A percentile compares a stretch with the other conserved stretches of the same genome.
phyloP scores from a whole-genome alignment of 1,140 invertebrate genomes.

The Arctopsyche grandis region DNA sequence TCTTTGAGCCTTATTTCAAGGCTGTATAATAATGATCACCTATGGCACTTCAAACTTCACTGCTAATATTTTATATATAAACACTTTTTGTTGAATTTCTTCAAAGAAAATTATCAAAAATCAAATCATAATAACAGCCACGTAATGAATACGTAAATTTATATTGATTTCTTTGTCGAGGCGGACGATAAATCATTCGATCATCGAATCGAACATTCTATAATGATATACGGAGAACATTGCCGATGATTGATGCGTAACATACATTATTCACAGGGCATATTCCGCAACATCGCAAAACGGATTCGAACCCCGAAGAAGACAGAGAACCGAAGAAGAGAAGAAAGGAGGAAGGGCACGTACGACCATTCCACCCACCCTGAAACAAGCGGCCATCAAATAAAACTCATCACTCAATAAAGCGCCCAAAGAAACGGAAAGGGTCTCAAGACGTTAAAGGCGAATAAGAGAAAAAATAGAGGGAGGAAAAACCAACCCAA shows the following conservation, averaged over 20 bases:
- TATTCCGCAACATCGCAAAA: constrained; percentile 2
- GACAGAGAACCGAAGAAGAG: too few species aligned
- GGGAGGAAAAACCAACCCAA: neutral
- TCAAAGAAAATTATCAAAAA: too few species aligned
- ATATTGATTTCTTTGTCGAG: too few species aligned
- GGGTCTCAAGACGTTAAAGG: neutral
- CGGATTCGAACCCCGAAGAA: neutral
- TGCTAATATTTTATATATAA: too few species aligned
- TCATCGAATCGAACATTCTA: neutral
- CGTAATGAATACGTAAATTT: too few species aligned
- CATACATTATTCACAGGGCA: constrained; percentile 2
- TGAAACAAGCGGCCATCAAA: neutral
- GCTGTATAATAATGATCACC: too few species aligned
- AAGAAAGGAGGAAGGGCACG: too few species aligned
- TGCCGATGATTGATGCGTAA: neutral
- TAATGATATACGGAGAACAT: neutral
- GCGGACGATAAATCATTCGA: neutral
- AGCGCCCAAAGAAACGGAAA: neutral
- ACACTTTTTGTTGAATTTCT: too few species aligned
- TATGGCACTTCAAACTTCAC: too few species aligned
- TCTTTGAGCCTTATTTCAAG: too few species aligned
- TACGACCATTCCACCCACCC: too few species aligned
- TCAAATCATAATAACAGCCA: too few species aligned
- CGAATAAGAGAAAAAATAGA: neutral
- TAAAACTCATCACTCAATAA: constrained; percentile 19